A percentile compares a stretch with the other conserved stretches of the same genome.
phyloP scores from a whole-genome alignment of 2,113 vertebrate species.

The Regulus satrapa region DNA sequence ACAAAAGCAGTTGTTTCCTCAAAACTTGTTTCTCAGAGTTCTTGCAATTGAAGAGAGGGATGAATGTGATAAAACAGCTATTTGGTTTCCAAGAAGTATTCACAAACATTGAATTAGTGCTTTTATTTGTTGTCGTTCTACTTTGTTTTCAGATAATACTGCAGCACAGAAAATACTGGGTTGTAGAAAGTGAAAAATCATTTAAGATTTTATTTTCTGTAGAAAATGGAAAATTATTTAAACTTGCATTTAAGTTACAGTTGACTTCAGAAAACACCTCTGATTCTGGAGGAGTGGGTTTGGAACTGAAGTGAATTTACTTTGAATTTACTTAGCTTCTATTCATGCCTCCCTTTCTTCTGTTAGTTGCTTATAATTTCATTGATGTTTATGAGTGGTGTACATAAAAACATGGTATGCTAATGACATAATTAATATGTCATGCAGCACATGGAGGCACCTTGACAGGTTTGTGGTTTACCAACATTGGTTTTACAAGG shows the following conservation, averaged over 20 bases:
- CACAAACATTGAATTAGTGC: background rate
- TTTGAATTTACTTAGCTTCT: background rate
- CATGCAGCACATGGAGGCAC: background rate
- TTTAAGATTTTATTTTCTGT: background rate
- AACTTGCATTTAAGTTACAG: background rate
- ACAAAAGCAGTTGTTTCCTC: background rate
- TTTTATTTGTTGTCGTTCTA: background rate
- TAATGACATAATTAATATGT: background rate
- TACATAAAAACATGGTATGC: background rate
- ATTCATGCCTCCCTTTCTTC: background rate
- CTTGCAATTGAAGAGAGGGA: background rate
- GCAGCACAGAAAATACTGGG: background rate
- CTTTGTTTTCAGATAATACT: constrained; percentile 7
- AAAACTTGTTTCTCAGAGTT: background rate
- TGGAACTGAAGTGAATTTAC: background rate
- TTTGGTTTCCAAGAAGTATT: background rate
- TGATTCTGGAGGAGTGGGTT: background rate
- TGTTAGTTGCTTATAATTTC: background rate
- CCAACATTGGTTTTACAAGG: background rate
- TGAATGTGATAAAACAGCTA: background rate
- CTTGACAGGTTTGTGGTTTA: background rate
- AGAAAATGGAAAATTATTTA: background rate
- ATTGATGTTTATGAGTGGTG: background rate
- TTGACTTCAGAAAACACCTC: background rate
- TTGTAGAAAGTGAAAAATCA: background rate